Evolutionary conservation across 2,888 invertebrate genomes (phyloP), one percentile per base, ranked within the genome.

Genomic region (Invenusta paracnida): DNA sequence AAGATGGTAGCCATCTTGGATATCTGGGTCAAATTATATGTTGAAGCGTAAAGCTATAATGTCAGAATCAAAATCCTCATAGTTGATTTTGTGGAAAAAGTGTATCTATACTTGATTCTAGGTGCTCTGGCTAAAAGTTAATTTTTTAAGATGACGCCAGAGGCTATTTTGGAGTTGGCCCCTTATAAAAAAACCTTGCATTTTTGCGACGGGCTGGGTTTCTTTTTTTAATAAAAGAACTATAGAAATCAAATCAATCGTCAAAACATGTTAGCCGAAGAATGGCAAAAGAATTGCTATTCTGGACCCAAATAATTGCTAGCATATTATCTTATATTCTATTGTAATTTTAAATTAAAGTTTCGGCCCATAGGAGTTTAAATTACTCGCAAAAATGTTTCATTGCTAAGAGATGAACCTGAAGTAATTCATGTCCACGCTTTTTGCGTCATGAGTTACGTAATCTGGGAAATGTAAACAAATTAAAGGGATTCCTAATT

Each of bases 91-190:
- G 73, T 48, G 73, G 73, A 2, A 73, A 73, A 73, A 73, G 73
- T 73, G 73, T 73, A 73, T 73, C 73, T 73, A 73, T 73, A 73
- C 73, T 73, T 73, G 73, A 73, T 73, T 73, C 73, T 73, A 73
- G 73, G 73, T 73, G 73, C 73, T 23, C 25, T 73, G 11, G 73
- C 73, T 73, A 5, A 73, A 73, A 73, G 27, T 13, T 73, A 23
- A n/a, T n/a, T 13, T 48, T 11, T 48, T 48, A 48, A 48, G 48
- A 48, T 48, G 48, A 17, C 17, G 17, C 48, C 48, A 48, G 48
- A 5, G 48, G 11, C 17, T 17, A 48, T 48, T 48, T 48, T 48
- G 17, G 48, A 48, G 5, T 48, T 48, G 48, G 5, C 48, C 48
- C 48, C 5, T 17, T 48, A 48, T 48, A 48, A 48, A 48, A 48